Percentiles rank a stretch among this genome's conserved stretches.
phyloP scores from a whole-genome alignment of 2,888 invertebrate genomes.

The Philaethria dido region DNA sequence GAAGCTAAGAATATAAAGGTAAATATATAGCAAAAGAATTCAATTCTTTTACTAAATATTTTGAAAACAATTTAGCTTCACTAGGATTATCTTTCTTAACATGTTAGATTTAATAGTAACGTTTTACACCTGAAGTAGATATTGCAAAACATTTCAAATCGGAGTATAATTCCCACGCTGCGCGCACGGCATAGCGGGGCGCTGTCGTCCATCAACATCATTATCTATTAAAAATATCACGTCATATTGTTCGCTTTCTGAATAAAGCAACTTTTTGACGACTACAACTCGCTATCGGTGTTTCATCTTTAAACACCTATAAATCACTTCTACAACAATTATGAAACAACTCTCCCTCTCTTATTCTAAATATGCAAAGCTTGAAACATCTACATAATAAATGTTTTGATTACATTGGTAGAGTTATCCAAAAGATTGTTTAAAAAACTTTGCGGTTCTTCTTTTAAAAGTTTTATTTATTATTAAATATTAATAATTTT shows the following conservation, averaged over 20 bases:
- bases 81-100: not conserved
- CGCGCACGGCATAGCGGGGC: constrained; percentile 59
- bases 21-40: not conserved
- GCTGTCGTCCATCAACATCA: constrained; percentile 81
- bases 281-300: constrained; percentile 66
- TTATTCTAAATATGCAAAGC: constrained; percentile 51
- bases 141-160: constrained; percentile 77
- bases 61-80: not conserved
- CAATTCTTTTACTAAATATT: not conserved
- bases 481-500: too few relatives aligned
- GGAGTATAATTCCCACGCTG: constrained; percentile 81
- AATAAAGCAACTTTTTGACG: constrained; percentile 71
- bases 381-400: constrained; percentile 43
- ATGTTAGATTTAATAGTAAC: constrained; percentile 11
- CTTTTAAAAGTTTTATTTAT: not conserved
- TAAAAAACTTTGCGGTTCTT: constrained; percentile 7
- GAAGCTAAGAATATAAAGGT: too few relatives aligned
- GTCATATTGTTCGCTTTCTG: constrained; percentile 82
- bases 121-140: constrained; percentile 54
- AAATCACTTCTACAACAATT: constrained; percentile 76
- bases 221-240: constrained; percentile 83
- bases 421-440: constrained; percentile 31
- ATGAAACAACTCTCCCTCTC: constrained; percentile 62
- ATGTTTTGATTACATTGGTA: constrained; percentile 36
- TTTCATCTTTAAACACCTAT: constrained; percentile 73